Conservation (phyloP, 1,140 invertebrate species). For the Phortica variegata region DNA sequence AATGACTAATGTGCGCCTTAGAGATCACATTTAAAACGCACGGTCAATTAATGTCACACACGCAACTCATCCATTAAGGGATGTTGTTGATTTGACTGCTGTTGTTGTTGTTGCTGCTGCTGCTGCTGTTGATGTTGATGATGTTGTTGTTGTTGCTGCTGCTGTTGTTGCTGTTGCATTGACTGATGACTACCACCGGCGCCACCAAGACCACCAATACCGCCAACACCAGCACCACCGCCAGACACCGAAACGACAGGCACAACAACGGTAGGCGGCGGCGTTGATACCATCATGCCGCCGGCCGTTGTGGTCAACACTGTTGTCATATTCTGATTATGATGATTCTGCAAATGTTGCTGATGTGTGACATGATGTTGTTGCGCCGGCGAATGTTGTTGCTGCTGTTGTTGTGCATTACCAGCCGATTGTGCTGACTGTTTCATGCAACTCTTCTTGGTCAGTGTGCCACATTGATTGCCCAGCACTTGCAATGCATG, state of each 20-base stretch:
- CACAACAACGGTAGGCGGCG: slow-evolving; percentile 24
- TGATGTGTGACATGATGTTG: slow-evolving; percentile 30
- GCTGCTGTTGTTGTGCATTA: slow-evolving; percentile 63
- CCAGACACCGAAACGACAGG: slow-evolving; percentile 7
- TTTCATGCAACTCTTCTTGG: slow-evolving; percentile 64
- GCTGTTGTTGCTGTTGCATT: slow-evolving; percentile 57
- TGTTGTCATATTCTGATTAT: slow-evolving; percentile 55
- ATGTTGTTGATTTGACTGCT: slow-evolving; percentile 59
- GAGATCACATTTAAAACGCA: slow-evolving; percentile 57
- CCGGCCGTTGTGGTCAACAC: slow-evolving; percentile 44
- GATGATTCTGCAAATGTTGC: slow-evolving; percentile 52
- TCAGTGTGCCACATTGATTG: slow-evolving; percentile 63
- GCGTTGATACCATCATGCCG: slow-evolving; percentile 36
- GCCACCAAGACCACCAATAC: too few relatives aligned
- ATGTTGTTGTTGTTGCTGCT: slow-evolving; percentile 27
- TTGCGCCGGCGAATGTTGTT: slow-evolving; percentile 48
- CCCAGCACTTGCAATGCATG: slow-evolving; percentile 70
- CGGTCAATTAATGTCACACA: slow-evolving; percentile 70
- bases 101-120: slow-evolving; percentile 36
- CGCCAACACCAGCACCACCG: slow-evolving; percentile 44
- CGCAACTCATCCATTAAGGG: slow-evolving; percentile 71
- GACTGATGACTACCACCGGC: too few relatives aligned
- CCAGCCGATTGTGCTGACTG: slow-evolving; percentile 57
- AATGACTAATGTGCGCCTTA: slow-evolving; percentile 35
- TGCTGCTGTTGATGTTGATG: slow-evolving; percentile 58